A percentile compares a stretch with the other conserved stretches of the same genome.
These are phyloP conservation scores for Eremophila alpestris DNA, from an alignment of 2,797 vertebrate genomes.

Conservation along the genomic window DNA sequence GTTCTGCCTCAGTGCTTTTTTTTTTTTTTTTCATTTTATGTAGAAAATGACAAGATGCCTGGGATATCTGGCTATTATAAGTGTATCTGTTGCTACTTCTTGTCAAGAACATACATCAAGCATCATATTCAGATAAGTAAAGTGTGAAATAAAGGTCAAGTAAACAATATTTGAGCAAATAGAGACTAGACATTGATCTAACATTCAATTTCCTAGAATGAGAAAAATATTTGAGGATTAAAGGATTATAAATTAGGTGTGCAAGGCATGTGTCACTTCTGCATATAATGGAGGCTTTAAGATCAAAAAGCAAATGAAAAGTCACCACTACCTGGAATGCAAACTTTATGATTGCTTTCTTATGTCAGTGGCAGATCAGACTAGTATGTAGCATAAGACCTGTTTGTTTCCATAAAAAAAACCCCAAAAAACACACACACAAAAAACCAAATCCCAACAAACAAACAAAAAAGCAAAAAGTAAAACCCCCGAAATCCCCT, in stretches of 20 bases:
- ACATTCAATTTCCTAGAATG: not conserved
- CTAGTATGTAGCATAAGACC: not conserved
- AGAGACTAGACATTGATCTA: not conserved
- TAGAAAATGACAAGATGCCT: not conserved
- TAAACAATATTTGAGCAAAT: not conserved
- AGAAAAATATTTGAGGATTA: constrained; percentile 12
- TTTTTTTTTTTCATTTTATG: not conserved
- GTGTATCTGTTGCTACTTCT: not conserved
- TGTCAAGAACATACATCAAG: constrained; percentile 19
- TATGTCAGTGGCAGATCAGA: not conserved
- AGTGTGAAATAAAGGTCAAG: constrained; percentile 32
- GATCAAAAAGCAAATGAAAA: not conserved
- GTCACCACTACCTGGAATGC: not conserved
- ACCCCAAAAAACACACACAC: fast-evolving
- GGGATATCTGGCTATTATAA: not conserved
- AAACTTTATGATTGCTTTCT: not conserved
- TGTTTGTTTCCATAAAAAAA: not conserved
- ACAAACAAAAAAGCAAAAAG: not conserved
- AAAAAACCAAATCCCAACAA: not conserved
- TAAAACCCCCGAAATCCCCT: fast-evolving
- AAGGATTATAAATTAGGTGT: constrained; percentile 13
- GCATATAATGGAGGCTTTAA: not conserved
- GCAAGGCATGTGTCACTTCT: not conserved
- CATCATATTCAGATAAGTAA: constrained; percentile 23
- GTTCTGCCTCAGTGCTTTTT: not conserved